These are phyloP conservation scores for Spea hammondii DNA, from an alignment of 2,797 vertebrate genomes.

Conservation along the genomic window DNA sequence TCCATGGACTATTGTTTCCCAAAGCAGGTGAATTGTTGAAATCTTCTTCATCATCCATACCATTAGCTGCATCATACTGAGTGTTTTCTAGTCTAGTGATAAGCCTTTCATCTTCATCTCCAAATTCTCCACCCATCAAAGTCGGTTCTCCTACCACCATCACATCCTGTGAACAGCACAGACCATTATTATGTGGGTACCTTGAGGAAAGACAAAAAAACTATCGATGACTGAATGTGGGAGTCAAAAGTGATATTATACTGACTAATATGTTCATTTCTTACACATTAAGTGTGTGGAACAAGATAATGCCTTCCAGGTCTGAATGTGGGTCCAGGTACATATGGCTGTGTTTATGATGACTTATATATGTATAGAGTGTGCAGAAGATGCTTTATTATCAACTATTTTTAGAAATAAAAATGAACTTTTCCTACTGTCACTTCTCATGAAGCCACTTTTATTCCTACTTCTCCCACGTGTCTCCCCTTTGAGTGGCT, in stretches of 20 bases:
- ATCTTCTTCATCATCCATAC: constrained; percentile 97
- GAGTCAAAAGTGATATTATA: constrained; percentile 41
- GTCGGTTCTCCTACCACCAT: constrained; percentile 99
- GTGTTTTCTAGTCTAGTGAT: constrained; percentile 99
- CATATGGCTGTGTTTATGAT: too few species aligned
- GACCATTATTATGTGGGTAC: constrained; percentile 78
- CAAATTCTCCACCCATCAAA: constrained; percentile 97
- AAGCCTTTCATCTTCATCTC: constrained; percentile 97
- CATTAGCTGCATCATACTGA: constrained; percentile 96
- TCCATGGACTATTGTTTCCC: constrained; percentile 92
- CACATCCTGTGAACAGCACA: constrained; percentile 88
- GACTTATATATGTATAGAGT: too few species aligned
- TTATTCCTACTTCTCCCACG: too few species aligned
- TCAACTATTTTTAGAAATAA: too few species aligned
- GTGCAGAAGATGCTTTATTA: too few species aligned
- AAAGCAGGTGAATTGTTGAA: constrained; percentile 93
- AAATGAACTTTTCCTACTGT: too few species aligned
- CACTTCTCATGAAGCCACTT: too few species aligned
- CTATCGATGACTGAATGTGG: constrained; percentile 68
- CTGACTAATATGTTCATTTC: constrained; percentile 8
- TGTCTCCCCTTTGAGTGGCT: too few species aligned
- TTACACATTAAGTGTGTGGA: not conserved
- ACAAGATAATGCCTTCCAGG: not conserved
- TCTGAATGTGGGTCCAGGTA: too few species aligned
- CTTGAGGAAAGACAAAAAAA: constrained; percentile 71